Base-by-base conservation (phyloP, 2,113 vertebrate genomes). In the Protobothrops flavoviridis region DNA sequence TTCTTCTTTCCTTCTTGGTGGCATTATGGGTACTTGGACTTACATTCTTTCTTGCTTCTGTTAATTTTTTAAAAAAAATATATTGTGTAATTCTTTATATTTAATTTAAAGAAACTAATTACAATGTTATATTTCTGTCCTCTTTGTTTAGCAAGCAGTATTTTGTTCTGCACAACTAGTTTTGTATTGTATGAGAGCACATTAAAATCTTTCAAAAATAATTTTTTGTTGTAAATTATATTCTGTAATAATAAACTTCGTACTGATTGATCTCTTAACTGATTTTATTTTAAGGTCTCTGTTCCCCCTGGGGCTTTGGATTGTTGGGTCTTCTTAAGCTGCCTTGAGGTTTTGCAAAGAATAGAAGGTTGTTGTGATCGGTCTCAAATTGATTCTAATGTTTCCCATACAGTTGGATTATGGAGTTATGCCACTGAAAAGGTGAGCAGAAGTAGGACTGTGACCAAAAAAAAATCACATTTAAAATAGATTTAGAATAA, bases 261-360 rank as follows among this genome's bases (percentile, higher is more conserved):
- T 21, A 39, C 59, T 55, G 48, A 92, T 29, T 20, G 13, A 1
- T 39, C 7, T 29, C 53, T 92, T 90, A 23, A 81, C 45, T 92
- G 0, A 64, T 64, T 94, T 81, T 11, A 17, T 92, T 52, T 94
- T 88, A 93, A 99, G 99, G 99, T 99, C 33, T 98, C 98, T 0
- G 98, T 99, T 43, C 97, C 99, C 7, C 98, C 98, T 0, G 99
- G 99, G 7, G 99, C 99, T 1, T 97, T 99, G 96, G 99, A 99
- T 97, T 99, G 99, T 95, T 99, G 99, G 99, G 99, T 99, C 59
- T 99, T 99, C 93, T 97, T 99, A 96, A 99, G 99, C 96, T 99
- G 99, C 91, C 95, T 99, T 97, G 99, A 99, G 97, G 99, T 99
- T 94, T 96, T 99, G 92, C 99, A 99, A 97, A 98, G 99, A 95